Percentiles rank a stretch among this genome's conserved stretches.
These are phyloP conservation scores for Dynastes tityus DNA, from an alignment of 2,888 invertebrate species.

Conservation along the genomic window DNA sequence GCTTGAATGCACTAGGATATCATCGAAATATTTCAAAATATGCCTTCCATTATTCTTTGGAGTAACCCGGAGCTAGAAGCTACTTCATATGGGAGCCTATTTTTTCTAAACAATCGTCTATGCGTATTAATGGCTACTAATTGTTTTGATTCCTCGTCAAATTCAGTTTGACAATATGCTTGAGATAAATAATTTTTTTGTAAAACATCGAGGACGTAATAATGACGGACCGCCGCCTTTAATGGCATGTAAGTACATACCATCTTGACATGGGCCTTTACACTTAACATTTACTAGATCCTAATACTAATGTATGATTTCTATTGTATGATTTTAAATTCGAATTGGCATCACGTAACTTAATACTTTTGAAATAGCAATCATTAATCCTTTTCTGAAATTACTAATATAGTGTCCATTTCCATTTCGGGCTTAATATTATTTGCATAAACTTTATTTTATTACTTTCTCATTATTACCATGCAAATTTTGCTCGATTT, in stretches of 20 bases:
- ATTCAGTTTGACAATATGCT: too few species aligned
- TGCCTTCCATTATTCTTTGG: too few species aligned
- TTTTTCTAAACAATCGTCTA: too few species aligned
- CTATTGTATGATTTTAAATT: background rate
- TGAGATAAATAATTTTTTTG: too few species aligned
- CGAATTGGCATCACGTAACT: background rate
- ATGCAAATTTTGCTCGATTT: background rate
- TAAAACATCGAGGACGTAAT: background rate
- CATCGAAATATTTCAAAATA: too few species aligned
- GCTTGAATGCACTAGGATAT: too few species aligned
- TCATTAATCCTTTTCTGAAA: background rate
- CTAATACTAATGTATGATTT: background rate
- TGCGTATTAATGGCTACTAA: too few species aligned
- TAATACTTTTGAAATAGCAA: background rate
- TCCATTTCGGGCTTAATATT: constrained; percentile 19
- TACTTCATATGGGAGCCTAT: too few species aligned
- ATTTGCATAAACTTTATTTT: background rate
- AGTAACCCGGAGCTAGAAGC: too few species aligned
- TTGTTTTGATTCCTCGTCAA: too few species aligned
- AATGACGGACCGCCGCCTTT: background rate
- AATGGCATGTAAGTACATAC: background rate
- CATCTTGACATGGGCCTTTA: background rate
- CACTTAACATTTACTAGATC: background rate
- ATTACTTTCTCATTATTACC: background rate
- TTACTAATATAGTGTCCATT: constrained; percentile 4